phyloP scores from a whole-genome alignment of 1,140 invertebrate genomes.

The Patella vulgata region DNA sequence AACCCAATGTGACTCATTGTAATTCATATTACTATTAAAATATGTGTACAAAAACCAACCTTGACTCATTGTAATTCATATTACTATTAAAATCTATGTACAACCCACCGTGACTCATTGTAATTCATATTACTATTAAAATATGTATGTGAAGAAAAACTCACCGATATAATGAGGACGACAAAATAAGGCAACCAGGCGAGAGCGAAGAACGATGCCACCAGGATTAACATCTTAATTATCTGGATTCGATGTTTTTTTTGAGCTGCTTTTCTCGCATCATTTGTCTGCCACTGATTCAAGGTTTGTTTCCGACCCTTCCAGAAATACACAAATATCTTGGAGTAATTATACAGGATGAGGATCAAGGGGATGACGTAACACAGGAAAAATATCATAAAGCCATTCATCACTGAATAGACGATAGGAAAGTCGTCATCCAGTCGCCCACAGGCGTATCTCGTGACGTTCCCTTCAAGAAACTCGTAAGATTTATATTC shows the following conservation, averaged over 20 bases:
- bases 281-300: background rate
- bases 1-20: too few species aligned
- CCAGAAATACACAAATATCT: conserved; percentile 30
- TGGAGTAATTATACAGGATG: conserved; percentile 33
- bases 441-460: conserved; percentile 19
- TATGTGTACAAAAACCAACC: too few species aligned
- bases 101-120: too few species aligned
- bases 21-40: too few species aligned
- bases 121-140: too few species aligned
- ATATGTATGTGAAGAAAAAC: too few species aligned
- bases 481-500: conserved; percentile 26
- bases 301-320: background rate
- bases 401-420: conserved; percentile 27
- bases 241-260: conserved; percentile 33
- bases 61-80: too few species aligned
- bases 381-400: conserved; percentile 28
- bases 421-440: conserved; percentile 6
- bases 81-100: too few species aligned
- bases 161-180: conserved; percentile 32
- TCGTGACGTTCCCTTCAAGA: background rate
- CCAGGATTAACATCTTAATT: conserved; percentile 47
- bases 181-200: conserved; percentile 49
- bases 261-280: conserved; percentile 7
- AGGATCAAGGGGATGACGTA: conserved; percentile 34
- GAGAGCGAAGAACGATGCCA: conserved; percentile 38